These are phyloP conservation scores for Lordiphosa clarofinis DNA, from an alignment of 1,140 invertebrate species.

Conservation along the genomic window DNA sequence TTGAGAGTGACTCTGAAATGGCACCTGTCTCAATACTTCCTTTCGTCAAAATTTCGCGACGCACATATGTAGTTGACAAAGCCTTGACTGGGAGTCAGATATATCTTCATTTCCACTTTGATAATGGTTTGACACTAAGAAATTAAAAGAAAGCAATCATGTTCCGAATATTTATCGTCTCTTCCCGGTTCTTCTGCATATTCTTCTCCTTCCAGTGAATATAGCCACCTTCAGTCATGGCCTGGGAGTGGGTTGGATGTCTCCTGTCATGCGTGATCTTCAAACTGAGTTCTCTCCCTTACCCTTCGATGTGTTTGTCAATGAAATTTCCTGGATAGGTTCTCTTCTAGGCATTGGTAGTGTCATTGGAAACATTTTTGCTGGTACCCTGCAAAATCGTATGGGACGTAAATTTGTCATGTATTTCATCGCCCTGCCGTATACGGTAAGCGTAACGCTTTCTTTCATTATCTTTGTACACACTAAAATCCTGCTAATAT, in stretches of 20 bases:
- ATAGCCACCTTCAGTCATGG: constrained; percentile 79
- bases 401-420: constrained; percentile 54
- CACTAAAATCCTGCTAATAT: background rate
- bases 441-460: constrained; percentile 35
- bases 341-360: constrained; percentile 70
- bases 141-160: too few relatives aligned
- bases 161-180: too few relatives aligned
- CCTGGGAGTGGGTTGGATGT: constrained; percentile 79
- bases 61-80: too few relatives aligned
- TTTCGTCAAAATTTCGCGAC: too few relatives aligned
- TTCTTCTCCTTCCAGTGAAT: constrained; percentile 72
- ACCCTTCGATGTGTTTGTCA: constrained; percentile 32
- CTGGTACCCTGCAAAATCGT: constrained; percentile 52
- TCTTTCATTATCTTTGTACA: background rate
- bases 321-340: constrained; percentile 69
- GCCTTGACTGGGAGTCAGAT: too few relatives aligned
- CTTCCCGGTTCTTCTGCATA: too few relatives aligned
- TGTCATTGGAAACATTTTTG: constrained; percentile 52
- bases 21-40: too few relatives aligned
- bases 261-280: constrained; percentile 73
- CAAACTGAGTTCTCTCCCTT: constrained; percentile 70
- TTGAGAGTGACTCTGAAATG: too few relatives aligned
- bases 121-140: too few relatives aligned
- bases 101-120: too few relatives aligned
- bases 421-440: constrained; percentile 37